Conservation (phyloP, 2,888 invertebrate species). For the Eretmocerus hayati region DNA sequence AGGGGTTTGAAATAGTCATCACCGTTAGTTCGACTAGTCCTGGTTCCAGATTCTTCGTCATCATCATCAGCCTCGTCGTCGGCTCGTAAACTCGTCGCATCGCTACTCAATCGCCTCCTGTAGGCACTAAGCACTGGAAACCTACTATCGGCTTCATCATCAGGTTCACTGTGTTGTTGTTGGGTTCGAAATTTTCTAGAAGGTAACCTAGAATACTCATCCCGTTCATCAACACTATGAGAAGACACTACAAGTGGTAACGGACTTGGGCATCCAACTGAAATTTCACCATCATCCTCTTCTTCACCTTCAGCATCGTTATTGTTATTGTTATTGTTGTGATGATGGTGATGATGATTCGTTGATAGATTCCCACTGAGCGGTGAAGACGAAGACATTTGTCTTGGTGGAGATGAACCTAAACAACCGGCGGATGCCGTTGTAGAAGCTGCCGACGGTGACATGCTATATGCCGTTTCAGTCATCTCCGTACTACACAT, state of each 20-base stretch:
- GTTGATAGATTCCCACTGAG: neutral
- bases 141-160: slow-evolving; percentile 17
- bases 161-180: slow-evolving; percentile 1
- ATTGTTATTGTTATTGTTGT: too few species aligned
- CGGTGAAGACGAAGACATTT: neutral
- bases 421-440: slow-evolving; percentile 17
- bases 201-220: too few species aligned
- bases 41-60: slow-evolving; percentile 24
- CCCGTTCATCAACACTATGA: slow-evolving; percentile 42
- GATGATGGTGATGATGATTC: neutral
- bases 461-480: slow-evolving; percentile 40
- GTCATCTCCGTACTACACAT: slow-evolving; percentile 47
- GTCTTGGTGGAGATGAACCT: neutral
- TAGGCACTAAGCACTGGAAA: neutral
- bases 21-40: slow-evolving; percentile 29
- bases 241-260: slow-evolving; percentile 42
- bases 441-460: slow-evolving; percentile 31
- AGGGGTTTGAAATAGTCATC: slow-evolving; percentile 77
- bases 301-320: neutral
- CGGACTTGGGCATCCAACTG: slow-evolving; percentile 68
- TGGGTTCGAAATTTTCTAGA: slow-evolving; percentile 40
- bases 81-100: neutral
- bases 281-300: slow-evolving; percentile 65
- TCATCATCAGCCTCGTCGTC: slow-evolving; percentile 23
- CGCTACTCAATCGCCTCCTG: neutral